A percentile compares a stretch with the other conserved stretches of the same genome.
Evolutionary conservation across 2,888 invertebrate genomes (phyloP).

Genomic region (Leptopilina myrica): DNA sequence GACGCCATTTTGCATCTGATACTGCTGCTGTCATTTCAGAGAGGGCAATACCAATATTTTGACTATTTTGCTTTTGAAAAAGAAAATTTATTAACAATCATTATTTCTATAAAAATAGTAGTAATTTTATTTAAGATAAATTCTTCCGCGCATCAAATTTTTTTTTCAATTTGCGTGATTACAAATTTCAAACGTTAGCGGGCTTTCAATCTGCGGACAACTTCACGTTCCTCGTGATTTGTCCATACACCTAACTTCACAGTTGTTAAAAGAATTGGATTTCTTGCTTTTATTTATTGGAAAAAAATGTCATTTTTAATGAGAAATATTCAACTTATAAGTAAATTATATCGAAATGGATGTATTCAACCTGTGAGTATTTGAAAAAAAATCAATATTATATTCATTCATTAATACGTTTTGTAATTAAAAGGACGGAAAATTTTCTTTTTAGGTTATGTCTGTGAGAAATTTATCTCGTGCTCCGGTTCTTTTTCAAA

Average conservation of each 20-base stretch:
- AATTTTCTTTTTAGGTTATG: constrained; percentile 49
- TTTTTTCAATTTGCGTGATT: no score
- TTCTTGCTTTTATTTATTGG: background rate
- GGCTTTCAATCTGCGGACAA: no score
- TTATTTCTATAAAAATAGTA: no score
- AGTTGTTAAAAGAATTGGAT: background rate
- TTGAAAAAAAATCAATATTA: background rate
- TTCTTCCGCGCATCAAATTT: no score
- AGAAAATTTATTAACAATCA: no score
- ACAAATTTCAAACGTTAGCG: no score
- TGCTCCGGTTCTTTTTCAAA: constrained; percentile 38
- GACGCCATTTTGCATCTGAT: constrained; percentile 24
- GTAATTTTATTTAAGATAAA: no score
- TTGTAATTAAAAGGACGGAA: background rate
- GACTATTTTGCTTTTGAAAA: background rate
- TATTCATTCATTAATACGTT: no score
- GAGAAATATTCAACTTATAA: constrained; percentile 39
- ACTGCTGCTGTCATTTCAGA: no score
- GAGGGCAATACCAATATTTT: no score
- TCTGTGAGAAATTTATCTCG: constrained; percentile 43
- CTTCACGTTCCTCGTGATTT: no score
- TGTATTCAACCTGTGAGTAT: constrained; percentile 19
- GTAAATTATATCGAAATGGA: constrained; percentile 25
- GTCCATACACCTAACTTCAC: background rate
- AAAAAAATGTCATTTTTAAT: constrained; percentile 50